phyloP scores from a whole-genome alignment of 2,888 invertebrate species.

The Oeneis ivallda region DNA sequence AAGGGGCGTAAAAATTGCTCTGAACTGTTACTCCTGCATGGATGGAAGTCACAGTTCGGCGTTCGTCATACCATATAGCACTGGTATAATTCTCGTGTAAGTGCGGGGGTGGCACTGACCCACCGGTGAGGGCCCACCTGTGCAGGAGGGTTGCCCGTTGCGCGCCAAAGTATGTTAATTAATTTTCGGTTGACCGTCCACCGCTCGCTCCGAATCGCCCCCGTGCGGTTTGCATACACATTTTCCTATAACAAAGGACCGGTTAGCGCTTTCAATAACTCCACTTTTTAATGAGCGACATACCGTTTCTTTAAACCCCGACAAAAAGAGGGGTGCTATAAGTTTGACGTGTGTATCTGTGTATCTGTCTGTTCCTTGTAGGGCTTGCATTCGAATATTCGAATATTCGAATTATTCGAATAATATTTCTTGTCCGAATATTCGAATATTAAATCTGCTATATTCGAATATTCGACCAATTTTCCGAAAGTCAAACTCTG shows the following conservation, averaged over 20 bases:
- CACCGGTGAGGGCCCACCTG: constrained; percentile 50
- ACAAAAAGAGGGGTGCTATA: too few species aligned
- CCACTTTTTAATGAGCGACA: constrained; percentile 40
- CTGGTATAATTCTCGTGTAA: constrained; percentile 42
- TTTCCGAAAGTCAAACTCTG: too few species aligned
- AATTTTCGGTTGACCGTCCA: constrained; percentile 80
- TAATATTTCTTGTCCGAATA: too few species aligned
- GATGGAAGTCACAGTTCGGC: background rate
- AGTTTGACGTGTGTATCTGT: too few species aligned
- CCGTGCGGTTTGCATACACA: constrained; percentile 72
- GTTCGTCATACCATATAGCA: constrained; percentile 4
- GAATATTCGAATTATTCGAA: too few species aligned
- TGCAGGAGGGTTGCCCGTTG: constrained; percentile 54
- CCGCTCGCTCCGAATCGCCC: constrained; percentile 72
- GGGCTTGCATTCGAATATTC: too few species aligned
- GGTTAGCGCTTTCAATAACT: constrained; percentile 46
- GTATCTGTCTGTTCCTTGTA: too few species aligned
- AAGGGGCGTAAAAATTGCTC: too few species aligned
- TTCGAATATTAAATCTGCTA: too few species aligned
- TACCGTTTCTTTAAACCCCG: constrained; percentile 39
- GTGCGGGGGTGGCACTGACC: constrained; percentile 41
- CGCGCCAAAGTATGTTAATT: constrained; percentile 80
- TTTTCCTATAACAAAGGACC: constrained; percentile 69
- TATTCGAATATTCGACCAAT: too few species aligned
- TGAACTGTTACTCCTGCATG: too few species aligned